Evolutionary conservation across 2,888 invertebrate species (phyloP), one percentile per base, ranked within the genome.

Genomic region (Lordiphosa andalusiaca): DNA sequence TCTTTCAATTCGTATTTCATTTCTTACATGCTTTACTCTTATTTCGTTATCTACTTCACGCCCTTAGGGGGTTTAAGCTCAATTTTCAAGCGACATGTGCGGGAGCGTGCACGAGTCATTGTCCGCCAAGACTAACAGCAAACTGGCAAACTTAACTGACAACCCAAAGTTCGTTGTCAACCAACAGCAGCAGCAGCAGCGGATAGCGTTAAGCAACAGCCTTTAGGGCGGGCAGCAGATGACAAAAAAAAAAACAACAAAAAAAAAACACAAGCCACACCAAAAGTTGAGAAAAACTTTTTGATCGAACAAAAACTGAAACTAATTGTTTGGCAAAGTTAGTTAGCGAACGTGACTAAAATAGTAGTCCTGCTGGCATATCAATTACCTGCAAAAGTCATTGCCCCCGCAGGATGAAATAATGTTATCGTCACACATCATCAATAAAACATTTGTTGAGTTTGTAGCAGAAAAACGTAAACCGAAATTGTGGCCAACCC

Each of bases 281-380:
- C 10, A 12, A 62, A 77, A 76, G 47, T 73, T 69, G 58, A 38
- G 13, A 39, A 64, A 71, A 76, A 76, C 38, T 81, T 76, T 69
- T 23, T 25, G 38, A n/a, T 50, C 7, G 44, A 10, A 30, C 41
- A 59, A 63, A 66, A 65, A 54, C 61, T 60, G 67, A 71, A 82
- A 77, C 78, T 82, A 77, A 77, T 77, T 77, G 82, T 82, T 81
- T 69, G 71, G 60, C 52, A 73, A 78, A 78, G 78, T 78, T 69
- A 73, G 82, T 71, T 51, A 57, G 58, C 55, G 65, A 42, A 82
- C 77, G 77, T 78, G 82, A 78, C 77, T 75, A 64, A 78, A 71
- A 71, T 77, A 66, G 52, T 44, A 44, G 23, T 30, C 47, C 42
- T 33, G 25, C 44, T 25, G 44, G 61, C 68, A 59, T 74, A 74